Base-by-base conservation (phyloP, 2,888 invertebrate genomes). In the Tetheella fluctuosa region DNA sequence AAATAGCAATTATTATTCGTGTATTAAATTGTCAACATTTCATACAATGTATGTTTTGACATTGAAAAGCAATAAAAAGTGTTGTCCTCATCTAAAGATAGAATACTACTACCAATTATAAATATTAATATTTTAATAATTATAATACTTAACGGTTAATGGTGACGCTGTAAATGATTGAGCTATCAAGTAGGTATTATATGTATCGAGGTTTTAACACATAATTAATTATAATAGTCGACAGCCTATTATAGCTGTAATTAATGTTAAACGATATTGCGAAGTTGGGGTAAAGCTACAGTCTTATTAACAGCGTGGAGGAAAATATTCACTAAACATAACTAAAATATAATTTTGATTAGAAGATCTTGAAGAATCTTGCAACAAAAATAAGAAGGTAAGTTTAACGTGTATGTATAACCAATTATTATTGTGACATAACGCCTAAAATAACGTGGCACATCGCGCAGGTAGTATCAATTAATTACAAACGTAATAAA, bases 401-500 rank as follows among this genome's bases (percentile, higher is more conserved):
- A 10, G 1, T n/a, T n/a, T n/a, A n/a, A n/a, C n/a, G n/a, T n/a
- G n/a, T n/a, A n/a, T n/a, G n/a, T n/a, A n/a, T 23, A 12, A 53
- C 23, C 13, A 52, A 4, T 52, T 23, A 23, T 12, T 55, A 25
- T 57, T 59, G 56, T 58, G 37, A 56, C 25, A 54, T 58, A 42
- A 30, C 17, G 52, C 17, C 15, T 23, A 25, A 52, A 52, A 23
- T 52, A 6, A 25, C 52, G 23, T 52, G 52, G n/a, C 23, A 30
- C 17, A 8, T 4, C 34, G n/a, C 20, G 20, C 34, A 54, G 34
- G 54, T 54, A 34, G 54, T 12, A 34, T 10, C 12, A 23, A 34
- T 55, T 55, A 55, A 55, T 55, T 23, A 55, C 34, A 34, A 34
- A n/a, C 28, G 23, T 55, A 55, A 55, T 37, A 55, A 55, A 55